phyloP scores from a whole-genome alignment of 2,113 vertebrate species.

The Cariama cristata region DNA sequence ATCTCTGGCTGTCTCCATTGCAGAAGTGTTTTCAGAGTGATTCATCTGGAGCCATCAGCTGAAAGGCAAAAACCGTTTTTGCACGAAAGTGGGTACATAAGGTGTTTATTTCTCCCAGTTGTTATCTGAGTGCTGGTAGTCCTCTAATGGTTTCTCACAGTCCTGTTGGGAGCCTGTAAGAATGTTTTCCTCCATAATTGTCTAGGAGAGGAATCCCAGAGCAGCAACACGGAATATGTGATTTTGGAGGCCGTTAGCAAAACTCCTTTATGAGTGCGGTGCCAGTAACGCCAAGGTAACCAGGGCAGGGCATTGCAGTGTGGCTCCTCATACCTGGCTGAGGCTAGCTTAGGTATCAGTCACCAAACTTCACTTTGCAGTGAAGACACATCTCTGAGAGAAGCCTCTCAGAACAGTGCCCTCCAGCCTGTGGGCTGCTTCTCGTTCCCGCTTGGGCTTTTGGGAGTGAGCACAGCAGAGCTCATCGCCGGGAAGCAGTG shows the following conservation, averaged over 20 bases:
- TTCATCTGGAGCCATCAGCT: background rate
- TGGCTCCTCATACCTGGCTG: background rate
- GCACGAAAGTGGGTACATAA: background rate
- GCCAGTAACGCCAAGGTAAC: rapidly evolving
- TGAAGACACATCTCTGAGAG: background rate
- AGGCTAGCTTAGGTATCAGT: background rate
- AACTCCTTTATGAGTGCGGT: background rate
- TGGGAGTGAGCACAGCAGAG: background rate
- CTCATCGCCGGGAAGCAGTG: background rate
- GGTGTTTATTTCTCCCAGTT: background rate
- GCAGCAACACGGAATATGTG: background rate
- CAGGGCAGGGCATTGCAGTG: background rate
- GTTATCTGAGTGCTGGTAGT: background rate
- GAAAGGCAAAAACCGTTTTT: background rate
- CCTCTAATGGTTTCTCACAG: background rate
- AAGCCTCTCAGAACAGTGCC: background rate
- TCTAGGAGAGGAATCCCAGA: background rate
- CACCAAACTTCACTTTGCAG: background rate
- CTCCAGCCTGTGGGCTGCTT: background rate
- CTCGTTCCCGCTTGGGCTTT: background rate
- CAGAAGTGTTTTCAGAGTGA: background rate
- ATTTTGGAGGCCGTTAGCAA: background rate
- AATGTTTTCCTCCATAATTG: background rate
- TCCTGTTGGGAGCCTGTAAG: background rate
- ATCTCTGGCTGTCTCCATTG: background rate